Conservation (phyloP, 1,140 invertebrate genomes). For the Gryon sp. region DNA sequence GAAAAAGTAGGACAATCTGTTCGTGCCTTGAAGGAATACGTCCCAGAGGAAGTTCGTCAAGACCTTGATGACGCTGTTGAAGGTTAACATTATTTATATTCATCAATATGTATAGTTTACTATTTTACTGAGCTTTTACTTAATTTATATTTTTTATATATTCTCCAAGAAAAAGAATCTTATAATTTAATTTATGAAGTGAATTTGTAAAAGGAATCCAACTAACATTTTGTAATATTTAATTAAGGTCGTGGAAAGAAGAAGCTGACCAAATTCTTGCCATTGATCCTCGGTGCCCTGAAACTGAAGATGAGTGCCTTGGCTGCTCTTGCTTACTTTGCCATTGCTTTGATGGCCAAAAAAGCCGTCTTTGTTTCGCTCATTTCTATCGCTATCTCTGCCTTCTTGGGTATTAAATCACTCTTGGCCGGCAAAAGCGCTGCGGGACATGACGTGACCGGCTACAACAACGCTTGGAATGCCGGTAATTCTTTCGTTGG, state of each 20-base stretch:
- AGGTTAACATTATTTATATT: too few relatives aligned
- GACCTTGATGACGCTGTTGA: constrained; percentile 81
- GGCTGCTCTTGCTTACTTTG: constrained; percentile 81
- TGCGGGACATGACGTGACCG: constrained; percentile 67
- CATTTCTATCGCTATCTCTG: constrained; percentile 83
- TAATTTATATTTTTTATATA: too few relatives aligned
- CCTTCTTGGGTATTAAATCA: constrained; percentile 81
- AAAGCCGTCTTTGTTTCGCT: constrained; percentile 83
- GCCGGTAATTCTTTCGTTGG: constrained; percentile 67
- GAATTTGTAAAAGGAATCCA: too few relatives aligned
- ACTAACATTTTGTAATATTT: too few relatives aligned
- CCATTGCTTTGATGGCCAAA: constrained; percentile 83
- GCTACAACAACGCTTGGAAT: constrained; percentile 74
- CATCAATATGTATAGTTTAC: too few relatives aligned
- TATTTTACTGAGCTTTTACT: too few relatives aligned
- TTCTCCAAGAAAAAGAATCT: too few relatives aligned
- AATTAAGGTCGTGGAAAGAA: constrained; percentile 82
- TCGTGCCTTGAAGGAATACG: constrained; percentile 78
- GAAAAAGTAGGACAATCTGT: constrained; percentile 79
- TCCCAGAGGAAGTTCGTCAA: constrained; percentile 79
- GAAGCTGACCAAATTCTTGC: constrained; percentile 81
- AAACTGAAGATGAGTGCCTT: constrained; percentile 83
- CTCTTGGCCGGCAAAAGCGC: constrained; percentile 74
- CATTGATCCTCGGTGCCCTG: constrained; percentile 80
- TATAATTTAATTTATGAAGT: too few relatives aligned